These are phyloP conservation scores for Crotophaga sulcirostris DNA, from an alignment of 2,113 vertebrate species.

Conservation along the genomic window DNA sequence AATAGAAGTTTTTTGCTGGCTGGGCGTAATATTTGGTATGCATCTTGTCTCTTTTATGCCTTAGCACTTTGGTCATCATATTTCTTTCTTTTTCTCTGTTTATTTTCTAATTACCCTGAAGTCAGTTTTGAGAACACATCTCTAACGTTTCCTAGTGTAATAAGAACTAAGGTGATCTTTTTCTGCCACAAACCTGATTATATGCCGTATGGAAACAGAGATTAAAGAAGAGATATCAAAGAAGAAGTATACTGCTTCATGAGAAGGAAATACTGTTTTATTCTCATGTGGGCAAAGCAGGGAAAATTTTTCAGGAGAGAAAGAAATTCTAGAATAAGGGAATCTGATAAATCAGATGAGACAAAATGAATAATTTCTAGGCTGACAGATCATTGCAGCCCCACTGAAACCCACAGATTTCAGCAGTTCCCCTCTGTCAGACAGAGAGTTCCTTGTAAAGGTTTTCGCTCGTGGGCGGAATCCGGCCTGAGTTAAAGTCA, in stretches of 20 bases:
- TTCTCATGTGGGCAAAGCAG: neutral
- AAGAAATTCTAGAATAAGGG: neutral
- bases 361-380: neutral
- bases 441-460: neutral
- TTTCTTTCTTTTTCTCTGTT: neutral
- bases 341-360: constrained; percentile 4
- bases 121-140: neutral
- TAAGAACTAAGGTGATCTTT: constrained; percentile 15
- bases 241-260: constrained; percentile 12
- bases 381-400: neutral
- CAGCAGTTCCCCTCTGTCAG: neutral
- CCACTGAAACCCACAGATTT: neutral
- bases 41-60: neutral
- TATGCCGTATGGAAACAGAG: neutral
- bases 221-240: constrained; percentile 55
- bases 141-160: neutral
- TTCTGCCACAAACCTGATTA: neutral
- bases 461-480: neutral
- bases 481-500: neutral
- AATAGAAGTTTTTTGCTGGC: neutral
- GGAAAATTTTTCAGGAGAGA: neutral
- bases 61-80: neutral
- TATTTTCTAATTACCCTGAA: constrained; percentile 21
- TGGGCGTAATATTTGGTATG: neutral
- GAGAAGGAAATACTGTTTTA: neutral